phyloP scores from a whole-genome alignment of 2,888 invertebrate genomes.

The Chrysolina oricalcia region DNA sequence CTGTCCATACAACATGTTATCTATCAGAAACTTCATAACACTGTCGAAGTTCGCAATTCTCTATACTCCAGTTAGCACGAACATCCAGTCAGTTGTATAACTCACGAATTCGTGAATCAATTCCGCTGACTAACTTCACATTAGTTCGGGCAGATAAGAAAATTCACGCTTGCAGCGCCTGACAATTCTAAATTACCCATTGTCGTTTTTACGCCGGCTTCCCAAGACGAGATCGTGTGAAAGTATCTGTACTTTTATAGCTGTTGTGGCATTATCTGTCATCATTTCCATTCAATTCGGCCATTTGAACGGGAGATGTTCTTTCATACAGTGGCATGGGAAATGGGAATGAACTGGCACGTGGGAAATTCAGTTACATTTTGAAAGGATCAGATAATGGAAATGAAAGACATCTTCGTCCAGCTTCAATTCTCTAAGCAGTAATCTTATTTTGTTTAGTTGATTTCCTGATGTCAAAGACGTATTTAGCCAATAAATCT shows the following conservation, averaged over 20 bases:
- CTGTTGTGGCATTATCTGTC: slow-evolving; percentile 10
- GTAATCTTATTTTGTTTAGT: no score
- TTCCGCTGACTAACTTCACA: background rate
- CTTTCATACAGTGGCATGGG: background rate
- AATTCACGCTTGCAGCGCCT: background rate
- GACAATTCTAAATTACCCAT: slow-evolving; percentile 9
- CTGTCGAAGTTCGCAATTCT: no score
- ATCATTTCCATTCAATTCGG: background rate
- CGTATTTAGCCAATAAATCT: no score
- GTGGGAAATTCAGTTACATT: background rate
- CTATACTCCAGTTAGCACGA: no score
- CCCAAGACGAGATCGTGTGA: background rate
- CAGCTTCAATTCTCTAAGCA: no score
- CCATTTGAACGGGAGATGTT: slow-evolving; percentile 3
- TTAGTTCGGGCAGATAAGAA: background rate
- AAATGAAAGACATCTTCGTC: no score
- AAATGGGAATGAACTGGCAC: background rate
- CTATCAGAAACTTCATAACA: no score
- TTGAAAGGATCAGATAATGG: no score
- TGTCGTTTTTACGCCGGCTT: background rate
- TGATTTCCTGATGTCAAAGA: no score
- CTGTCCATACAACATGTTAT: no score
- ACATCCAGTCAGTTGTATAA: no score
- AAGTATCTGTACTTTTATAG: slow-evolving; percentile 1
- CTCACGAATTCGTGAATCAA: slow-evolving; percentile 8